Base-by-base conservation (phyloP, 2,797 vertebrate genomes). In the Hipposideros larvatus region DNA sequence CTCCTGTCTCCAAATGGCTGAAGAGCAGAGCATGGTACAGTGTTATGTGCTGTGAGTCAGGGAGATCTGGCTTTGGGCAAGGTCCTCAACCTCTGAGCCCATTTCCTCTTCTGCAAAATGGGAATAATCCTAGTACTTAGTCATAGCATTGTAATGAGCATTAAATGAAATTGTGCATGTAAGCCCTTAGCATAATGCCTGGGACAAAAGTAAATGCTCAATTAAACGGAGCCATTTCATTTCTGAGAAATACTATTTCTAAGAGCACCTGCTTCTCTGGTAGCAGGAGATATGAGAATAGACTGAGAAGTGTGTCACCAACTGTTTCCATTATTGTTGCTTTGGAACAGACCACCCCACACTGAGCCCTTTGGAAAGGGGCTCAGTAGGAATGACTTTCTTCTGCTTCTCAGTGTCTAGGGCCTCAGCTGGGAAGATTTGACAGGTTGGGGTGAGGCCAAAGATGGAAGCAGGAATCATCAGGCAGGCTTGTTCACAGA, bases 101-200 rank as follows among this genome's bases (percentile, higher is more conserved):
- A 11, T 95, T 89, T 95, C 86, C 24, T 93, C 51, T 75, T 91
- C 85, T 63, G 37, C 70, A 61, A 86, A 79, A 53, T 79, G 73
- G 86, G 51, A 51, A 48, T 55, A 48, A 43, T 77, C n/a, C 41
- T 71, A 59, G 28, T 59, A 14, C 80, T 91, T 83, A 46, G 10
- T 78, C 31, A 53, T 1, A 65, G 31, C 65, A 37, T 61, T 84
- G 73, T 84, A 55, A 34, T 68, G 66, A 85, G 22, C 31, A n/a
- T 51, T 63, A 82, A 41, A 41, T 88, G 53, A 28, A 63, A 57
- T 85, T 75, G 41, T 73, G 22, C 46, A 10, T 1, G 5, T 37
- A 43, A 92, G 51, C 61, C 51, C 37, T 90, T 92, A 73, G 19
- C 70, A 34, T 34, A 66, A 83, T 70, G 11, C 48, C n/a, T 86